A percentile compares a stretch with the other conserved stretches of the same genome.
phyloP scores from a whole-genome alignment of 1,140 invertebrate genomes.

The Portunus trituberculatus region DNA sequence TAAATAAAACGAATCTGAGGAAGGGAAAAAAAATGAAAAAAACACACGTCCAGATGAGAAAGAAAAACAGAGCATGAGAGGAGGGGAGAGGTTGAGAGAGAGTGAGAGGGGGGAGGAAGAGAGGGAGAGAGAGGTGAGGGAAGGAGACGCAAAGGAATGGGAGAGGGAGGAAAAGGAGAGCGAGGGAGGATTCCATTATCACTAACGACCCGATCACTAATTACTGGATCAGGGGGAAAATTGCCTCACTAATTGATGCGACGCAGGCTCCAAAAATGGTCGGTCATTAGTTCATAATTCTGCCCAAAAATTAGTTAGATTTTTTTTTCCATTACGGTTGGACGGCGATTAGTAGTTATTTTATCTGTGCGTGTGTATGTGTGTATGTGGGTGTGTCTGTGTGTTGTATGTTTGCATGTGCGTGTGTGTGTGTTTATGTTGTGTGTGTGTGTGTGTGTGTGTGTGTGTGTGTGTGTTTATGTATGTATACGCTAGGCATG shows the following conservation, averaged over 20 bases:
- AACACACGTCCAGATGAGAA: not conserved
- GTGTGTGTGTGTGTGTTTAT: not conserved
- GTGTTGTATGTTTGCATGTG: not conserved
- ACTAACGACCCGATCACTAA: constrained; percentile 54
- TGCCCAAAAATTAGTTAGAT: not conserved
- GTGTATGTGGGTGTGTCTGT: no score
- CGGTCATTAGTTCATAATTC: constrained; percentile 29
- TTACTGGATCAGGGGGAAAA: constrained; percentile 48
- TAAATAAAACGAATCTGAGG: not conserved
- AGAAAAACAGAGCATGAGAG: not conserved
- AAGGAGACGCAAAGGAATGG: not conserved
- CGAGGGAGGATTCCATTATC: constrained; percentile 37
- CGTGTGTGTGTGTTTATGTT: no score
- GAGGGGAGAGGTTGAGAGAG: not conserved
- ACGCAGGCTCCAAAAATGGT: not conserved
- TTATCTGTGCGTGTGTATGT: no score
- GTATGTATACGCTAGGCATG: not conserved
- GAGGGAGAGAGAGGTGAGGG: not conserved
- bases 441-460: not conserved
- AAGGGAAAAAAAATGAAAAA: not conserved
- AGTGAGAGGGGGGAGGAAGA: not conserved
- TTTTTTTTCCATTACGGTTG: not conserved
- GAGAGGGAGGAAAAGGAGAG: constrained; percentile 2
- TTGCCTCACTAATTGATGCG: constrained; percentile 48
- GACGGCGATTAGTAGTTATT: no score